Percentiles rank a stretch among this genome's conserved stretches.
phyloP scores from a whole-genome alignment of 2,113 vertebrate genomes.

The Jaculus jaculus region DNA sequence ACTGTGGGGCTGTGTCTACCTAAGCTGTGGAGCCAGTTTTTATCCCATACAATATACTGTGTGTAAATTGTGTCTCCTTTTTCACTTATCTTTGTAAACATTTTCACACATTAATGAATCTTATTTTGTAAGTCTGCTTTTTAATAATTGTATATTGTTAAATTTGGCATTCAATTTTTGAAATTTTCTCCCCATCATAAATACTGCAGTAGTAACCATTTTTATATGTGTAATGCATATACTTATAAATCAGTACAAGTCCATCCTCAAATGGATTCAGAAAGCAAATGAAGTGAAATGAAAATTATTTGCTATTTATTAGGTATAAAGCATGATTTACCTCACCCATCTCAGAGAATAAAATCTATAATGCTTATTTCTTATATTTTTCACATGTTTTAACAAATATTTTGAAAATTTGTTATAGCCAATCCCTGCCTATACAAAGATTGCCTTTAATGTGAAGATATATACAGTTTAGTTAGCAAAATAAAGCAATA shows the following conservation, averaged over 20 bases:
- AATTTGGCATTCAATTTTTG: not conserved
- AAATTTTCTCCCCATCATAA: not conserved
- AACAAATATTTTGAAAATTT: not conserved
- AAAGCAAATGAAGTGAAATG: not conserved
- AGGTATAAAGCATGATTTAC: not conserved
- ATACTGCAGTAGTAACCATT: constrained; percentile 14
- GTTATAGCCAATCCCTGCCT: not conserved
- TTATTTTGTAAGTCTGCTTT: not conserved
- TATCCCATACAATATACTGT: not conserved
- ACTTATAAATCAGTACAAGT: constrained; percentile 35
- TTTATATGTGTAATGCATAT: not conserved
- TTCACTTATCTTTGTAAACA: constrained; percentile 26
- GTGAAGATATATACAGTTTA: not conserved
- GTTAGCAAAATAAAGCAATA: not conserved
- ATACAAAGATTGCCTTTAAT: not conserved
- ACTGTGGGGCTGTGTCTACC: too few species aligned
- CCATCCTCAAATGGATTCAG: not conserved
- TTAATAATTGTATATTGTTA: constrained; percentile 15
- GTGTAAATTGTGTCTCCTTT: not conserved
- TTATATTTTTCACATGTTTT: not conserved
- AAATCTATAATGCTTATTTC: not conserved
- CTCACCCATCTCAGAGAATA: not conserved
- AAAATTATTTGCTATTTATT: not conserved
- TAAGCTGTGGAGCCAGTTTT: too few species aligned
- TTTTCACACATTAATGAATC: constrained; percentile 26